A percentile compares a stretch with the other conserved stretches of the same genome.
phyloP scores from a whole-genome alignment of 1,140 invertebrate species.

The Spodoptera litura region DNA sequence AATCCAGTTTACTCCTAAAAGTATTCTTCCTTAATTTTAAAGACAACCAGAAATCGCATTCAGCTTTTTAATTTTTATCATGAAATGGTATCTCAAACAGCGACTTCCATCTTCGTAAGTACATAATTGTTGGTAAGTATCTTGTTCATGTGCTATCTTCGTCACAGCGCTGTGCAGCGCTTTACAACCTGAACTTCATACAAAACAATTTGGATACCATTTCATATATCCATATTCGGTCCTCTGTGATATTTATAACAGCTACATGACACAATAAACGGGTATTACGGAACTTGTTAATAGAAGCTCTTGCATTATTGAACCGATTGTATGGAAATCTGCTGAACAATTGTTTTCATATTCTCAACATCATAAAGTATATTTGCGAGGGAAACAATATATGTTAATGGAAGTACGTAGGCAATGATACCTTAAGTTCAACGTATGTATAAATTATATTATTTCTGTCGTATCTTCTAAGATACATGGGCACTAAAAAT shows the following conservation, averaged over 20 bases:
- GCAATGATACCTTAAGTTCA: slow-evolving; percentile 25
- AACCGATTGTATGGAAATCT: slow-evolving; percentile 47
- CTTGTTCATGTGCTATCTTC: background rate
- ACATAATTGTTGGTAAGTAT: too few relatives aligned
- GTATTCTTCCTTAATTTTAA: too few relatives aligned
- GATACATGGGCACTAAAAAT: background rate
- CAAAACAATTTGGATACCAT: background rate
- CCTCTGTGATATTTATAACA: slow-evolving; percentile 1
- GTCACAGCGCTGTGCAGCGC: background rate
- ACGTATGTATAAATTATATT: slow-evolving; percentile 16
- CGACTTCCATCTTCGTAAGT: too few relatives aligned
- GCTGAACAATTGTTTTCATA: slow-evolving; percentile 41
- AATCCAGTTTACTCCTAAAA: too few relatives aligned
- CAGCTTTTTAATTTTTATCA: too few relatives aligned
- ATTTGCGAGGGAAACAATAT: slow-evolving; percentile 34
- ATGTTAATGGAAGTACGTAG: slow-evolving; percentile 39
- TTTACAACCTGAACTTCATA: background rate
- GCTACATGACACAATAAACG: slow-evolving; percentile 43
- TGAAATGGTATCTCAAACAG: too few relatives aligned
- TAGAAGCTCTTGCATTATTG: slow-evolving; percentile 46
- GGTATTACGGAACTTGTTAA: slow-evolving; percentile 47
- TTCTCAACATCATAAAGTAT: slow-evolving; percentile 44
- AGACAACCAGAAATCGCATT: too few relatives aligned
- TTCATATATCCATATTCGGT: slow-evolving; percentile 22
- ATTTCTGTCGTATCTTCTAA: slow-evolving; percentile 19